Base-by-base conservation (phyloP, 2,888 invertebrate genomes). In the Diaprepes abbreviatus region DNA sequence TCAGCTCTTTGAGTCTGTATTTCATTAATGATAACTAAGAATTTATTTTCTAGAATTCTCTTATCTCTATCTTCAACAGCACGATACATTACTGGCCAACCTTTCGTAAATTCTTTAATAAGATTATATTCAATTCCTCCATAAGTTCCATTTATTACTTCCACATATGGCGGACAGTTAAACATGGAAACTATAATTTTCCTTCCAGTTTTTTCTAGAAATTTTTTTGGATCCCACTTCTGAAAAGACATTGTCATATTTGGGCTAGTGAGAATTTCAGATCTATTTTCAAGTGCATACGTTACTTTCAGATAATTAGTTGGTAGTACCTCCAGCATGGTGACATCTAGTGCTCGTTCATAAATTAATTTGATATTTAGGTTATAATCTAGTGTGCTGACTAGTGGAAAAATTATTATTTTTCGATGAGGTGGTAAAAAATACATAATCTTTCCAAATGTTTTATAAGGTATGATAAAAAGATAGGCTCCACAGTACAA, bases 111-210 rank as follows among this genome's bases (percentile, higher is more conserved):
- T 1, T 58, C 35, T 6, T 31, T 36, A 16, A 73, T 50, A 21
- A 73, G 65, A 6, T 66, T 45, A 33, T 60, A 63, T 21, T 73
- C 73, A 6, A 66, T 58, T 17, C 71, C 71, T 14, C 48, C 28
- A 16, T 54, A 54, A n/a, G 12, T 19, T 16, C 12, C 17, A 19
- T 28, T 50, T 1, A 28, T 9, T 0, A 43, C 50, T 50, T 65
- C 58, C 1, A 69, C 73, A 35, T 66, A 73, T 5, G 69, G 69
- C 4, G 71, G 71, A 21, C 71, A 73, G 48, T 71, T 54, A 33
- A 73, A 73, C 9, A 65, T 69, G 10, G 64, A 50, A 3, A 69
- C 54, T 9, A 52, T 35, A 40, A 73, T 66, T 1, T 66, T 64
- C 43, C 67, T 59, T 36, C 65, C 65, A n/a, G 67, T 54, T 36